These are phyloP conservation scores for Novumbra hubbsi DNA, from an alignment of 2,797 vertebrate species.

Conservation along the genomic window DNA sequence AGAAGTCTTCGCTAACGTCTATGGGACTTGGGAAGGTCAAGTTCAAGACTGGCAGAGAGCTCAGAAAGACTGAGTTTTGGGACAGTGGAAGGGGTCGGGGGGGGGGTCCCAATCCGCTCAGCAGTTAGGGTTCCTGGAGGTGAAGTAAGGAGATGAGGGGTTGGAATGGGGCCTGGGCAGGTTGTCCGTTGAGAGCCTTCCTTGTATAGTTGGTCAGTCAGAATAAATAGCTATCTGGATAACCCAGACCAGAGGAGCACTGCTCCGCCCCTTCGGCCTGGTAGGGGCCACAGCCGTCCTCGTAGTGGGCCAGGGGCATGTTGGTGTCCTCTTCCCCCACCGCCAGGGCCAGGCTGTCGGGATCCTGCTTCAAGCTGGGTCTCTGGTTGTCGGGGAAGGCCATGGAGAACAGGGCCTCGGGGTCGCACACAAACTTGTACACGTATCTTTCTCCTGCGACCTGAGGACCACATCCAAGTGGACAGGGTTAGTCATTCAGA, in stretches of 20 bases:
- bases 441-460: constrained; percentile 93
- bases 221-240: constrained; percentile 83
- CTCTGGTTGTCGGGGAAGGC: constrained; percentile 92
- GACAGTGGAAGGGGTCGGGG: constrained; percentile 8
- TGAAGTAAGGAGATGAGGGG: background rate
- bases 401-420: constrained; percentile 92
- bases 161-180: constrained; percentile 3
- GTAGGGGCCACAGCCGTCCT: constrained; percentile 78
- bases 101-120: constrained; percentile 36
- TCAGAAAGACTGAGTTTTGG: background rate
- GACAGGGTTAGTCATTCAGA: background rate
- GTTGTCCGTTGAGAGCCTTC: background rate
- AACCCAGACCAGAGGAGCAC: constrained; percentile 74
- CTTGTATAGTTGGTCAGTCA: constrained; percentile 55
- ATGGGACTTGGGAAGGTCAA: background rate
- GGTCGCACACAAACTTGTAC: constrained; percentile 95
- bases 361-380: constrained; percentile 86
- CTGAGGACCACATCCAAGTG: constrained; percentile 54
- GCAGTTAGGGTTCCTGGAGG: constrained; percentile 24
- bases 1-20: constrained; percentile 5
- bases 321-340: constrained; percentile 82
- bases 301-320: constrained; percentile 80
- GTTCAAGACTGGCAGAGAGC: background rate
- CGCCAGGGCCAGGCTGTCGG: constrained; percentile 68
- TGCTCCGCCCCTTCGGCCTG: constrained; percentile 80